Evolutionary conservation across 2,888 invertebrate genomes (phyloP).

Genomic region (Cepaea hortensis): DNA sequence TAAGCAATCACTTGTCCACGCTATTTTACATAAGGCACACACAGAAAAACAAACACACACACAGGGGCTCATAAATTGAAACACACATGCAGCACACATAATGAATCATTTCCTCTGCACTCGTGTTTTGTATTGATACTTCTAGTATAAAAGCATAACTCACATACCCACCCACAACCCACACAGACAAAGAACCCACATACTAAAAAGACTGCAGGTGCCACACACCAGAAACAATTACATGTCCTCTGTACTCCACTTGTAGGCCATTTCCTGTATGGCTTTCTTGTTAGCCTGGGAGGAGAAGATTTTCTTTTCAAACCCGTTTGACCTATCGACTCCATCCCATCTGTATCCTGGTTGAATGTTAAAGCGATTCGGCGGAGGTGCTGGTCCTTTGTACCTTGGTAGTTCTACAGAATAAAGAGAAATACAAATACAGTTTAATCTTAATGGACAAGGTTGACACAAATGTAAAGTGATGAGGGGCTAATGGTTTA

Average conservation of each 20-base stretch:
- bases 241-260: constrained; percentile 96
- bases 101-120: no score
- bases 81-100: no score
- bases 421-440: background rate
- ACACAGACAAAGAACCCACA: background rate
- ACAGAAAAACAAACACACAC: no score
- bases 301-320: constrained; percentile 89
- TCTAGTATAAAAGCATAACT: background rate
- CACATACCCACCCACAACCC: background rate
- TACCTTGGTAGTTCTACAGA: constrained; percentile 79
- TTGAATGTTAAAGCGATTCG: constrained; percentile 92
- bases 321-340: constrained; percentile 96
- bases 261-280: constrained; percentile 89
- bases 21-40: no score
- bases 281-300: constrained; percentile 80
- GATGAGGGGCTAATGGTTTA: no score
- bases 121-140: no score
- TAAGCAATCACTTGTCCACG: no score
- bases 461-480: background rate
- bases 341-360: constrained; percentile 99
- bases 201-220: background rate
- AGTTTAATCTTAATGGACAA: background rate
- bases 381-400: constrained; percentile 87
- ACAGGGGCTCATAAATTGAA: no score
- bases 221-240: background rate